Percentiles rank a stretch among this genome's conserved stretches.
These are phyloP conservation scores for Parazoanthus swiftii DNA, from an alignment of 92 coral and sea anemone genomes.

Conservation along the genomic window DNA sequence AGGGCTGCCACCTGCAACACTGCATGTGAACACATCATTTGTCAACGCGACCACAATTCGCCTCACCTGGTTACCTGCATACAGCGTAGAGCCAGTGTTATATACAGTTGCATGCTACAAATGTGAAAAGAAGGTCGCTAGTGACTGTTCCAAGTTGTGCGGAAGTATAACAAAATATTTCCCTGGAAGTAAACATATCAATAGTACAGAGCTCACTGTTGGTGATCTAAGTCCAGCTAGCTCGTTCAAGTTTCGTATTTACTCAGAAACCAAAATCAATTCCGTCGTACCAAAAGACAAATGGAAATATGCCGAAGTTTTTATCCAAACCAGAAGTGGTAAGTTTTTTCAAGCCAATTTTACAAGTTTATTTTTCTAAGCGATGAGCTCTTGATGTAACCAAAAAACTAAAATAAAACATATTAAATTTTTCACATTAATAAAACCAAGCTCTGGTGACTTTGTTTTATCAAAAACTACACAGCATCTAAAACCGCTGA, in stretches of 20 bases:
- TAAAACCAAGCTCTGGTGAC: background rate
- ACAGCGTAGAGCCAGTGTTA: slow-evolving; percentile 5
- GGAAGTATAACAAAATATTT: slow-evolving; percentile 20
- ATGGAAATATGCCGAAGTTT: slow-evolving; percentile 37
- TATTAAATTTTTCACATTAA: background rate
- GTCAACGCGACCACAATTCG: slow-evolving; percentile 14
- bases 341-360: background rate
- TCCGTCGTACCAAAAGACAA: slow-evolving; percentile 32
- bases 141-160: background rate
- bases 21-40: slow-evolving; percentile 22
- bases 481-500: background rate
- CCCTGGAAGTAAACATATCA: slow-evolving; percentile 2
- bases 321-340: slow-evolving; percentile 25
- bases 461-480: background rate
- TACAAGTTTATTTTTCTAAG: too few species aligned
- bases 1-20: slow-evolving; percentile 22
- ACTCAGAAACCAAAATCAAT: slow-evolving; percentile 21
- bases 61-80: slow-evolving; percentile 25
- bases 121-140: slow-evolving; percentile 7
- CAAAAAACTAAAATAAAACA: too few species aligned
- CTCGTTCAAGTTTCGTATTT: slow-evolving; percentile 43
- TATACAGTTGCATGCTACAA: slow-evolving; percentile 27
- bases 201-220: slow-evolving; percentile 1
- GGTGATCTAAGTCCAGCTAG: slow-evolving; percentile 13
- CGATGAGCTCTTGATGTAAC: too few species aligned